Evolutionary conservation across 2,797 vertebrate species (phyloP).

Genomic region (Microctenopoma steveboyesi): DNA sequence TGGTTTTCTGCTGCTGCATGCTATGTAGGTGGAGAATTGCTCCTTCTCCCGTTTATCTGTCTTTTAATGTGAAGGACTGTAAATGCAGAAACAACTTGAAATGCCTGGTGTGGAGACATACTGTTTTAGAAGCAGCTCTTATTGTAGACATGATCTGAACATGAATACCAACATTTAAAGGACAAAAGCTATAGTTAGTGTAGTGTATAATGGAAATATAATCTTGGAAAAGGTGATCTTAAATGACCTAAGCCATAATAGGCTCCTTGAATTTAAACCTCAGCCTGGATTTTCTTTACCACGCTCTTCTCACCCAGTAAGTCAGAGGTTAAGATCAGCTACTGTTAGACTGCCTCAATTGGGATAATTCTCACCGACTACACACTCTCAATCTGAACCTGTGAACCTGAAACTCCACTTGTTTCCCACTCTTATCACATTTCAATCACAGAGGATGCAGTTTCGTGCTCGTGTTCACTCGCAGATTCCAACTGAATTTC

Average conservation of each 20-base stretch:
- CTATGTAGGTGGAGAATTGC: too few relatives aligned
- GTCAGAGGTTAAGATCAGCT: neutral
- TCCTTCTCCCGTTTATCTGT: too few relatives aligned
- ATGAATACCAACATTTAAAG: neutral
- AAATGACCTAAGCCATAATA: neutral
- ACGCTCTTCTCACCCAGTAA: too few relatives aligned
- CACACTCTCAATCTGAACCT: conserved; percentile 5
- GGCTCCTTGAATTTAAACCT: neutral
- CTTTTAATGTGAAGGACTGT: too few relatives aligned
- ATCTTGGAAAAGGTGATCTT: too few relatives aligned
- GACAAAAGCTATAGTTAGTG: neutral
- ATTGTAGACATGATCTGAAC: neutral
- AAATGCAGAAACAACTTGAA: too few relatives aligned
- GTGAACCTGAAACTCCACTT: conserved; percentile 15
- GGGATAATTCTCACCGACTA: neutral
- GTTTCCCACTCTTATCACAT: conserved; percentile 33
- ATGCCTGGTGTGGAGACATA: too few relatives aligned
- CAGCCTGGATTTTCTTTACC: neutral
- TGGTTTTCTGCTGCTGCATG: too few relatives aligned
- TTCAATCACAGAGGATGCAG: conserved; percentile 19
- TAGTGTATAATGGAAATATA: neutral
- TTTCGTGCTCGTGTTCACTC: neutral
- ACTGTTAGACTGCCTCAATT: neutral
- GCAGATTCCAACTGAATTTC: conserved; percentile 3
- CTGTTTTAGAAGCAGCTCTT: too few relatives aligned